Percentiles rank a stretch among this genome's conserved stretches.
Conservation (phyloP, 2,113 vertebrate genomes). For the Carollia perspicillata region DNA sequence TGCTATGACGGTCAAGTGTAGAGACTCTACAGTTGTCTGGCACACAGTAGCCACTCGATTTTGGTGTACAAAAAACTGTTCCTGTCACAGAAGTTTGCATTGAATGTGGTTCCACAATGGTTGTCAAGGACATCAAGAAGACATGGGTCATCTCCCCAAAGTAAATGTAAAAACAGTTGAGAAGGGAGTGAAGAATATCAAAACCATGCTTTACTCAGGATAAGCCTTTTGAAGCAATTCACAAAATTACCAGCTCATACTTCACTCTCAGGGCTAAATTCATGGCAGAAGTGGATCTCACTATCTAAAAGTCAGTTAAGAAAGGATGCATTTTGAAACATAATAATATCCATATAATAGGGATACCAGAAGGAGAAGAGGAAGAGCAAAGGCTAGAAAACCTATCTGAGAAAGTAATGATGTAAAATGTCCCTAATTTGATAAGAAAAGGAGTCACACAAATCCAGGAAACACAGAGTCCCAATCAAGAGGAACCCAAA, state of each 20-base stretch:
- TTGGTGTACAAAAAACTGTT: neutral
- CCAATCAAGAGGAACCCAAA: no score
- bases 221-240: neutral
- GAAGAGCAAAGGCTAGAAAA: no score
- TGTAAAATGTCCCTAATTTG: no score
- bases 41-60: neutral
- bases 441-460: no score
- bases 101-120: neutral
- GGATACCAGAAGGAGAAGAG: no score
- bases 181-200: neutral
- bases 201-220: neutral
- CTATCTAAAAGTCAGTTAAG: constrained; percentile 18
- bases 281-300: neutral
- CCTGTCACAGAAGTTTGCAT: neutral
- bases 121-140: neutral
- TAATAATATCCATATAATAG: no score
- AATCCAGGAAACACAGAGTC: no score
- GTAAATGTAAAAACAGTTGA: neutral
- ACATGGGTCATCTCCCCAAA: neutral
- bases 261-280: neutral
- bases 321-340: neutral
- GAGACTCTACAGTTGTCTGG: neutral
- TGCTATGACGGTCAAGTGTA: neutral
- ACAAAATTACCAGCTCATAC: no score
- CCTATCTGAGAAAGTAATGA: no score